Evolutionary conservation across 2,888 invertebrate genomes (phyloP).

Genomic region (Eremobia ochroleuca): DNA sequence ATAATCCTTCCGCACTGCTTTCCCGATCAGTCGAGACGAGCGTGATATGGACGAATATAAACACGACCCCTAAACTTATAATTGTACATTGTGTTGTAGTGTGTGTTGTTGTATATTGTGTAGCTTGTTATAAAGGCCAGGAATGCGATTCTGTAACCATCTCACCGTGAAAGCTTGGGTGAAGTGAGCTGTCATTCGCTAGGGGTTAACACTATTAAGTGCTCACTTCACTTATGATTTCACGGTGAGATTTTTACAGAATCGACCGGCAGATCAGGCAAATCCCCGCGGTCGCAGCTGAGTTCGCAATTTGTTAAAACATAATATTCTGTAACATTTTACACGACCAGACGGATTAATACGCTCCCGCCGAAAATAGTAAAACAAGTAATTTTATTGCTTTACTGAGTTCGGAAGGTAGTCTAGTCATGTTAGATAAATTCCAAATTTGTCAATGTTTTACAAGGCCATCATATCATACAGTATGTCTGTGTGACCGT

Average conservation of each 20-base stretch:
- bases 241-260: too few relatives aligned
- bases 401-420: slow-evolving; percentile 19
- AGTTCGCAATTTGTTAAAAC: slow-evolving; percentile 19
- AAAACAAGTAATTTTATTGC: slow-evolving; percentile 13
- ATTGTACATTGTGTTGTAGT: too few relatives aligned
- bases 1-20: background rate
- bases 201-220: too few relatives aligned
- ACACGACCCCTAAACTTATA: slow-evolving; percentile 10
- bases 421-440: slow-evolving; percentile 13
- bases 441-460: slow-evolving; percentile 9
- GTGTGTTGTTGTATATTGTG: too few relatives aligned
- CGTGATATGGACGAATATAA: slow-evolving; percentile 3
- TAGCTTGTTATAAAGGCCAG: slow-evolving; percentile 29
- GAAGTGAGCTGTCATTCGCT: too few relatives aligned
- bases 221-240: too few relatives aligned
- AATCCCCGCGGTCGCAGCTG: slow-evolving; percentile 27
- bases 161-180: too few relatives aligned
- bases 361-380: slow-evolving; percentile 13
- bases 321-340: slow-evolving; percentile 20
- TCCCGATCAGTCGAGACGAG: background rate
- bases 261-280: too few relatives aligned
- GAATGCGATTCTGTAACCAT: too few relatives aligned
- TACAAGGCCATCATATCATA: background rate
- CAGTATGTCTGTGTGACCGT: background rate
- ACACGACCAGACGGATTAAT: slow-evolving; percentile 10